These are phyloP conservation scores for Triplophysa rosa DNA, from an alignment of 2,113 vertebrate genomes.

Conservation along the genomic window DNA sequence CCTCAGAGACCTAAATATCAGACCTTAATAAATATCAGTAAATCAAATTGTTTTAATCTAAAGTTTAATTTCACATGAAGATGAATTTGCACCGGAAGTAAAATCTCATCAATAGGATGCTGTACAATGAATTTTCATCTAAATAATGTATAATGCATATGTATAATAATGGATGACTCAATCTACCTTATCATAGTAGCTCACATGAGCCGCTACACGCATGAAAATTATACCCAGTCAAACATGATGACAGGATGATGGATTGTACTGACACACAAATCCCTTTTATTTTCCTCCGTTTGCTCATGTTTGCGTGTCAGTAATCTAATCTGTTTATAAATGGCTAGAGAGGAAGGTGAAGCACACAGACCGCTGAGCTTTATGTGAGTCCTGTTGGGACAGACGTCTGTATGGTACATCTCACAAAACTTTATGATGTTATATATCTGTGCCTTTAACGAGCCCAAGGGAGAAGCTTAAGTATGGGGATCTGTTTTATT, in stretches of 20 bases:
- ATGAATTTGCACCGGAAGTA: background rate
- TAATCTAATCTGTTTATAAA: conserved; percentile 62
- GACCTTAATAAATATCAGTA: background rate
- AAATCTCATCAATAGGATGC: conserved; percentile 11
- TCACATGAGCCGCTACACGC: background rate
- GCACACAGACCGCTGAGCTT: conserved; percentile 46
- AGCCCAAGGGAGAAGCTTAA: conserved; percentile 12
- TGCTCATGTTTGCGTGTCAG: conserved; percentile 45
- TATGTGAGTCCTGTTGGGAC: conserved; percentile 15
- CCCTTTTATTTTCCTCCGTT: background rate
- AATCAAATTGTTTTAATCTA: no score
- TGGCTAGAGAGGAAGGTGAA: conserved; percentile 53
- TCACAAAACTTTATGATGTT: conserved; percentile 17
- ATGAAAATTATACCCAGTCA: conserved; percentile 33
- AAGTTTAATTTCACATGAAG: conserved; percentile 11
- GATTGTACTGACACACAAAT: conserved; percentile 19
- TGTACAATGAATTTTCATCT: conserved; percentile 16
- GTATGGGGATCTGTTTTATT: conserved; percentile 31
- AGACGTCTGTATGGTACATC: background rate
- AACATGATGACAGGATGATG: conserved; percentile 24
- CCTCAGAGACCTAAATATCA: background rate
- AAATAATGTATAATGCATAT: background rate
- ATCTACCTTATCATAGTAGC: conserved; percentile 24
- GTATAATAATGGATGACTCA: conserved; percentile 28
- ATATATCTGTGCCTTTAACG: background rate